These are phyloP conservation scores for Botia almorhae DNA, from an alignment of 2,797 vertebrate species.

Conservation along the genomic window DNA sequence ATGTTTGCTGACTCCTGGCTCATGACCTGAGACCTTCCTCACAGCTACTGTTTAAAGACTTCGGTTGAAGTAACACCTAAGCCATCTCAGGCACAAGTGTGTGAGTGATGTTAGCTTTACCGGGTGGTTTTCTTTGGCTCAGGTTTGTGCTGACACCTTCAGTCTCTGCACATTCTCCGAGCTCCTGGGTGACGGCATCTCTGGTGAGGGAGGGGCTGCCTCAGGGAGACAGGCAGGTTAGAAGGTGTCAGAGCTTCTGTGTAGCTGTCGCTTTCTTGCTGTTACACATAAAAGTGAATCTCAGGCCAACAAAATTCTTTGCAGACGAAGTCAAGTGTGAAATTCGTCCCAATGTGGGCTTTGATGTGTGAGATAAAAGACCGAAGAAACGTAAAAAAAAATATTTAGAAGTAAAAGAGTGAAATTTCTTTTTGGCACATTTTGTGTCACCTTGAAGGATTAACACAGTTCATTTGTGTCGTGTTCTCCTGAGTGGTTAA, in stretches of 20 bases:
- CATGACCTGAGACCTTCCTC: slow-evolving; percentile 44
- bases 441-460: slow-evolving; percentile 34
- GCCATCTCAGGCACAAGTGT: slow-evolving; percentile 54
- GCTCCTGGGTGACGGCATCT: slow-evolving; percentile 50
- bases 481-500: slow-evolving; percentile 37
- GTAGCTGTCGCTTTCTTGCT: slow-evolving; percentile 1
- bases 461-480: slow-evolving; percentile 32
- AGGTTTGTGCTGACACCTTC: slow-evolving; percentile 62
- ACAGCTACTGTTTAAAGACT: slow-evolving; percentile 51
- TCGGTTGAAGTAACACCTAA: slow-evolving; percentile 41
- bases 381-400: neutral
- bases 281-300: slow-evolving; percentile 36
- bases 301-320: slow-evolving; percentile 1
- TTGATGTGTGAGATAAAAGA: slow-evolving; percentile 2
- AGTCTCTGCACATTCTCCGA: slow-evolving; percentile 50
- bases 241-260: slow-evolving; percentile 34
- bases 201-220: neutral
- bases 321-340: neutral
- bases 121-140: slow-evolving; percentile 61
- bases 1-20: slow-evolving; percentile 19
- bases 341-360: slow-evolving; percentile 17
- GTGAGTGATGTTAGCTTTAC: slow-evolving; percentile 57
- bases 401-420: slow-evolving; percentile 8
- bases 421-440: slow-evolving; percentile 3
- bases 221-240: slow-evolving; percentile 28